These are phyloP conservation scores for Hemicordylus capensis DNA, from an alignment of 2,113 vertebrate species.

Conservation along the genomic window DNA sequence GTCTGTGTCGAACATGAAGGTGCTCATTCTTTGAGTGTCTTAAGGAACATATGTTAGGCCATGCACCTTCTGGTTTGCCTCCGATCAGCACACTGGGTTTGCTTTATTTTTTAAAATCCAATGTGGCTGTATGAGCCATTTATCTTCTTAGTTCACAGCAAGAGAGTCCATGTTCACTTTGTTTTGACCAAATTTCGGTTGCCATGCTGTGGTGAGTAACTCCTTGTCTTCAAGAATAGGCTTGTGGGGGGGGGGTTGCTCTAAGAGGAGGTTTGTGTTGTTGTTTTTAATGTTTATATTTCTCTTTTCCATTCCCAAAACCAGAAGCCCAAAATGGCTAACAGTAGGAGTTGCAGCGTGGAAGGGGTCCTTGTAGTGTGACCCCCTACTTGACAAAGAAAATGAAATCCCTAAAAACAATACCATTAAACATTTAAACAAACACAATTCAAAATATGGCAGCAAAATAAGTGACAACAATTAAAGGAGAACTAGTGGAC, in stretches of 20 bases:
- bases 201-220: background rate
- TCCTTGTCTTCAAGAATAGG: background rate
- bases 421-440: too few species aligned
- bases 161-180: too few species aligned
- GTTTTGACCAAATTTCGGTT: background rate
- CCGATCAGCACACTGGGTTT: background rate
- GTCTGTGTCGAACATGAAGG: slow-evolving; percentile 71
- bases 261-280: background rate
- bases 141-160: rapidly evolving
- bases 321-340: too few species aligned
- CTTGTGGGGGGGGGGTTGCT: background rate
- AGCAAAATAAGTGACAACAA: too few species aligned
- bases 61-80: background rate
- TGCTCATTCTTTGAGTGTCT: slow-evolving; percentile 44
- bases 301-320: too few species aligned
- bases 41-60: slow-evolving; percentile 26
- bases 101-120: background rate
- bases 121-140: background rate
- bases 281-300: too few species aligned
- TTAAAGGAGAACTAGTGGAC: too few species aligned
- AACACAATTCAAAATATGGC: too few species aligned
- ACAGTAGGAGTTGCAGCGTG: too few species aligned
- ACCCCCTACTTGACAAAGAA: too few species aligned
- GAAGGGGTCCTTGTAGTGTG: too few species aligned
- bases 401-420: too few species aligned